These are phyloP conservation scores for Rhynchopsitta pachyrhyncha DNA, from an alignment of 2,113 vertebrate genomes.

Conservation along the genomic window DNA sequence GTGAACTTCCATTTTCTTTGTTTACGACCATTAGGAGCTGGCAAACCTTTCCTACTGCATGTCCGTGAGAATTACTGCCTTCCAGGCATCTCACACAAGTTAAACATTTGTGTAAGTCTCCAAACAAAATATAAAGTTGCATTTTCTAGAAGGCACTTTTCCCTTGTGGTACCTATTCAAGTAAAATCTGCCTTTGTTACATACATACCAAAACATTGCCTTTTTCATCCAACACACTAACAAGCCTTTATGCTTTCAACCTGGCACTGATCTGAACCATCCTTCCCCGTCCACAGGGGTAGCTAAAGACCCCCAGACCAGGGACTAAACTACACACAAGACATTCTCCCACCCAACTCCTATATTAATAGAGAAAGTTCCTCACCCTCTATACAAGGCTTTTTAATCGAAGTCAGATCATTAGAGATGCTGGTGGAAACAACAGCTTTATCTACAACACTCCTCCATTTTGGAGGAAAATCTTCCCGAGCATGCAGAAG, in stretches of 20 bases:
- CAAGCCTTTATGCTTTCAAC: neutral
- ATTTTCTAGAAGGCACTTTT: neutral
- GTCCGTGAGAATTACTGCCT: neutral
- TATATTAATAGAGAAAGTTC: neutral
- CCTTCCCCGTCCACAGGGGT: accelerated
- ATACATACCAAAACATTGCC: neutral
- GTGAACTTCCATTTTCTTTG: constrained; percentile 3
- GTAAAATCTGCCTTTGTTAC: neutral
- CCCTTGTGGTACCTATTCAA: neutral
- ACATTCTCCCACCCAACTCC: neutral
- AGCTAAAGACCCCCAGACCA: neutral
- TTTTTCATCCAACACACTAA: neutral
- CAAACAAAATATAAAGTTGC: neutral
- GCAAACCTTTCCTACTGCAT: neutral
- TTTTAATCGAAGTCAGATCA: neutral
- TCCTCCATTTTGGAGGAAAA: neutral
- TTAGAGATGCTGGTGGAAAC: neutral
- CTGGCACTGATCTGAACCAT: neutral
- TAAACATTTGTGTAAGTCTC: neutral
- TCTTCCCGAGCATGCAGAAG: neutral
- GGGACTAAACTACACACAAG: neutral
- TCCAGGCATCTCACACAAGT: constrained; percentile 21
- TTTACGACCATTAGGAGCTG: neutral
- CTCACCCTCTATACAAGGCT: neutral
- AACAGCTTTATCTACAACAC: neutral